A percentile compares a stretch with the other conserved stretches of the same genome.
Evolutionary conservation across 2,797 vertebrate genomes (phyloP).

Genomic region (Helostoma temminkii): DNA sequence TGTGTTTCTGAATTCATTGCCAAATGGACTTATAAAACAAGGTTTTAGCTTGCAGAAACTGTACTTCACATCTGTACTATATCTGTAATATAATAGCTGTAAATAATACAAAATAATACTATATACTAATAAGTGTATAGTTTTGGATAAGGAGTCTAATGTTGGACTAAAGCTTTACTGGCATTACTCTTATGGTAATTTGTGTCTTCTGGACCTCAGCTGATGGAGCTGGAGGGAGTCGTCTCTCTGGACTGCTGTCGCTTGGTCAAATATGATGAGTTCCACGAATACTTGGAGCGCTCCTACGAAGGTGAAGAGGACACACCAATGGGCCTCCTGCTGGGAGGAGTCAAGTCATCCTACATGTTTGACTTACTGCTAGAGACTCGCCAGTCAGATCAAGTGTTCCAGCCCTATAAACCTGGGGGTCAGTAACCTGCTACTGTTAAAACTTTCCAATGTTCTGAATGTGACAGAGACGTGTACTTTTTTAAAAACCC

Average conservation of each 20-base stretch:
- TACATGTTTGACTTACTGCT: constrained; percentile 99
- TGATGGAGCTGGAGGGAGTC: constrained; percentile 93
- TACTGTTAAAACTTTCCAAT: background rate
- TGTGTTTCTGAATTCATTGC: background rate
- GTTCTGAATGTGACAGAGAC: background rate
- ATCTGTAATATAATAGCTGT: background rate
- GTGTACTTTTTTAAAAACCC: too few species aligned
- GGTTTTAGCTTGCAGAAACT: background rate
- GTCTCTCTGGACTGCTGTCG: constrained; percentile 94
- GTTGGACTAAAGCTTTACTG: background rate
- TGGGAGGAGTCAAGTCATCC: constrained; percentile 97
- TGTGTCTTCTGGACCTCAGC: constrained; percentile 74
- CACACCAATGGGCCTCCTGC: constrained; percentile 94
- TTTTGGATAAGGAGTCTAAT: too few species aligned
- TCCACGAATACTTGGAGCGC: constrained; percentile 97
- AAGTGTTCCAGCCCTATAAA: constrained; percentile 97
- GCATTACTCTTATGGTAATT: background rate
- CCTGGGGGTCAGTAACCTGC: constrained; percentile 90
- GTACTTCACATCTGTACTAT: too few species aligned
- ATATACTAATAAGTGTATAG: background rate
- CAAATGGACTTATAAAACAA: background rate
- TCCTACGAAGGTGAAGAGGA: constrained; percentile 98
- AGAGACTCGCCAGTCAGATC: constrained; percentile 93
- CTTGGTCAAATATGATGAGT: constrained; percentile 98
- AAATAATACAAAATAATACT: too few species aligned